Base-by-base conservation (phyloP, 2,113 vertebrate species). In the Barbus barbus region DNA sequence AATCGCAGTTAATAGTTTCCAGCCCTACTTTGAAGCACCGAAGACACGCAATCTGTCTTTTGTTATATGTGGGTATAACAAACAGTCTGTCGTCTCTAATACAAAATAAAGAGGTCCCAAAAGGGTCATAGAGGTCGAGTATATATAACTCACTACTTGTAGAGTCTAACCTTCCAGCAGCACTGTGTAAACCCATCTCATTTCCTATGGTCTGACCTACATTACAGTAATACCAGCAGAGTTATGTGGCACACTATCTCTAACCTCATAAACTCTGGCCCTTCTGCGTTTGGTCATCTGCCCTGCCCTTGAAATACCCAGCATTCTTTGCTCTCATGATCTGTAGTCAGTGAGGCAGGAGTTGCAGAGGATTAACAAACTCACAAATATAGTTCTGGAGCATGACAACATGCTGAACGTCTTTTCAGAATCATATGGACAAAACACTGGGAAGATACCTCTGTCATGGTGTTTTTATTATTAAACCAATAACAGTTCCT, bases 201-300 rank as follows among this genome's bases (percentile, higher is more conserved):
- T 41, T 28, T 14, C 65, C 72, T 77, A 6, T n/a, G 53, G 3
- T 48, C 36, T 9, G 87, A 83, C 72, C 83, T 60, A 18, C 86
- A 67, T 82, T 85, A 88, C 88, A 79, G 86, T 87, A 90, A 87
- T 46, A 53, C 71, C 58, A 75, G n/a, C 48, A 51, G 76, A 93
- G 92, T 90, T 89, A 92, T 90, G 90, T 90, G 74, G 9, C 41
- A n/a, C 11, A 41, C 41, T 61, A 67, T 48, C 88, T 88, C 84
- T 22, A 48, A 20, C 78, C 26, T 33, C 63, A 1, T 71, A 72
- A 5, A 87, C 71, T 7, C 28, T 76, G 84, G 90, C 89, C 80
- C 11, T 63, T 67, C 18, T 82, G 90, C 91, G 89, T 89, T 31
- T 81, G 83, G 72, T 81, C 80, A 61, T 24, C 31, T 60, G 28